Conservation (phyloP, 2,113 vertebrate species). For the Zosterops hypoxanthus region DNA sequence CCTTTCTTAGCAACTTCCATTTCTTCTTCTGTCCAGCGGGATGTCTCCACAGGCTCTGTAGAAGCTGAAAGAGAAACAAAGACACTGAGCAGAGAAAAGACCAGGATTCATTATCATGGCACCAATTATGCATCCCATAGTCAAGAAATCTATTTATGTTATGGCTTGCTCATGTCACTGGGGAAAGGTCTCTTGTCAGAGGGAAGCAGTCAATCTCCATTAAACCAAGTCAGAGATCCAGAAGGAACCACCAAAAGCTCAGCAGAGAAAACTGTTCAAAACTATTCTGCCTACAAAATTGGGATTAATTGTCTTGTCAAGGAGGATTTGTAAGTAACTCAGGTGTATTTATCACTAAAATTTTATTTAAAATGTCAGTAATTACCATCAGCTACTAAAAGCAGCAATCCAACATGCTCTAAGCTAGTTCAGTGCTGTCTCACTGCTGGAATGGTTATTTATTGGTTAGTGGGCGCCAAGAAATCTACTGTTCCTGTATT, state of each 20-base stretch:
- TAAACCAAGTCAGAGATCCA: conserved; percentile 52
- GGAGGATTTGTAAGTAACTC: not conserved
- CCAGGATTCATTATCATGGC: conserved; percentile 40
- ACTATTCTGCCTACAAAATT: not conserved
- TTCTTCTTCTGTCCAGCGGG: conserved; percentile 99
- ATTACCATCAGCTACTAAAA: not conserved
- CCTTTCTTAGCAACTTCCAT: conserved; percentile 99
- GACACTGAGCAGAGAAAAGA: conserved; percentile 47
- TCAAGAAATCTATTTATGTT: conserved; percentile 79
- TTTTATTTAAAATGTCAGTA: not conserved
- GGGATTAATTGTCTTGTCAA: not conserved
- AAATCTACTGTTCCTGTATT: not conserved
- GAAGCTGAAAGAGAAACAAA: conserved; percentile 80
- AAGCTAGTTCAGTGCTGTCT: not conserved
- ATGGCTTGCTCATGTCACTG: conserved; percentile 68
- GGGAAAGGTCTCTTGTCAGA: conserved; percentile 29
- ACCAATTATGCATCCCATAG: conserved; percentile 63
- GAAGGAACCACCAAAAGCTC: not conserved
- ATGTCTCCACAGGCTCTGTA: conserved; percentile 94
- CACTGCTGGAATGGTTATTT: not conserved
- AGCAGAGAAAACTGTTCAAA: not conserved
- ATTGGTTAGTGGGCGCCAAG: not conserved
- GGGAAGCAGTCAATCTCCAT: conserved; percentile 69
- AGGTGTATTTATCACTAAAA: not conserved
- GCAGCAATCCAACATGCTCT: not conserved